Evolutionary conservation across 2,888 invertebrate species (phyloP).

Genomic region (Oscheius sp.): DNA sequence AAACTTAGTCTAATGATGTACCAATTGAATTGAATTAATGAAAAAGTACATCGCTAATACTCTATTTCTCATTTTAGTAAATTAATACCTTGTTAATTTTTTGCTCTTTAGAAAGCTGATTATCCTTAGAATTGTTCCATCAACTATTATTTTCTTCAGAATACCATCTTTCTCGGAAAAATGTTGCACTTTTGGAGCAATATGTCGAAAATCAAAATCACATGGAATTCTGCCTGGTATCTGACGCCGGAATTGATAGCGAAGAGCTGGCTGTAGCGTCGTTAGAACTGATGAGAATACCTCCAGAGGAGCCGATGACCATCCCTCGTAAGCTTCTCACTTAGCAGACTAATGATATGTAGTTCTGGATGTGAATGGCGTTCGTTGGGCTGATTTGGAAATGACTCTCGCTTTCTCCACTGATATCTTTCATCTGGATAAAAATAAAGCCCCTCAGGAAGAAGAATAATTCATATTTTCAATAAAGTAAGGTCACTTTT

Average conservation of each 20-base stretch:
- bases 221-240: slow-evolving; percentile 57
- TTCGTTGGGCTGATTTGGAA: slow-evolving; percentile 52
- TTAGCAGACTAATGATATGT: neutral
- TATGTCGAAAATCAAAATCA: slow-evolving; percentile 58
- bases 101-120: too few species aligned
- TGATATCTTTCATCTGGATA: slow-evolving; percentile 6
- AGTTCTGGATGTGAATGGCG: slow-evolving; percentile 56
- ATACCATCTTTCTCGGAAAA: slow-evolving; percentile 53
- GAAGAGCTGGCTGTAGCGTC: slow-evolving; percentile 62
- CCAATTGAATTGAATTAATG: too few species aligned
- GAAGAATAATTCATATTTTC: slow-evolving; percentile 19
- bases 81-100: too few species aligned
- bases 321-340: slow-evolving; percentile 42
- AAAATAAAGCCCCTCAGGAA: too few species aligned
- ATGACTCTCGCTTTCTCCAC: slow-evolving; percentile 53
- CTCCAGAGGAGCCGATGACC: slow-evolving; percentile 34
- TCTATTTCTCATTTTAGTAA: too few species aligned
- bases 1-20: too few species aligned
- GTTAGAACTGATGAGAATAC: slow-evolving; percentile 46
- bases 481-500: slow-evolving; percentile 25
- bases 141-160: slow-evolving; percentile 47
- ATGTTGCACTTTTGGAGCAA: slow-evolving; percentile 60
- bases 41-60: too few species aligned
- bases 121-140: too few species aligned
- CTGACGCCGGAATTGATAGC: slow-evolving; percentile 41